phyloP scores from a whole-genome alignment of 2,797 vertebrate genomes.

The Gymnothorax reevesii region DNA sequence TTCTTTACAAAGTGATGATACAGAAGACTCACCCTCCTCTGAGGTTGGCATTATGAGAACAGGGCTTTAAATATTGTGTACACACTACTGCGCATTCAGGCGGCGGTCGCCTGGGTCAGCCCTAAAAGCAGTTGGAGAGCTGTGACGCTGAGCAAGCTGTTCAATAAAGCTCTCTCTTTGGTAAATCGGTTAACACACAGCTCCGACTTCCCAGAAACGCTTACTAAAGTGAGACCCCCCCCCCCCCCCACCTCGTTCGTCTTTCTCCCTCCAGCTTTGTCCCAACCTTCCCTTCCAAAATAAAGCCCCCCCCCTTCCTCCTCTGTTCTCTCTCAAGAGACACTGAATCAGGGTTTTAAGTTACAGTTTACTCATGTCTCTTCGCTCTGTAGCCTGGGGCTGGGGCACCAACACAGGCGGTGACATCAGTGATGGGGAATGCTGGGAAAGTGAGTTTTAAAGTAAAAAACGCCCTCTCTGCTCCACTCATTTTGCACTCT shows the following conservation, averaged over 20 bases:
- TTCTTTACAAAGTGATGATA: not conserved
- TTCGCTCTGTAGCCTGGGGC: slow-evolving; percentile 2
- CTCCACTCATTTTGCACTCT: not conserved
- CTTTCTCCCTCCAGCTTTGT: slow-evolving; percentile 43
- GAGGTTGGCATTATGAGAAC: not conserved
- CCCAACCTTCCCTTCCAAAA: slow-evolving; percentile 46
- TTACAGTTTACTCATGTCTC: slow-evolving; percentile 28
- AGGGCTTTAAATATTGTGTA: not conserved
- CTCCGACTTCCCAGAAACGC: slow-evolving; percentile 47
- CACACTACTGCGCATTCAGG: not conserved
- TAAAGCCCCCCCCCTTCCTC: slow-evolving; percentile 22
- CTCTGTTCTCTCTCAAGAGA: slow-evolving; percentile 22
- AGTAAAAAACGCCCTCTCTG: not conserved
- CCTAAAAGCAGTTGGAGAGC: not conserved
- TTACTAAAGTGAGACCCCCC: slow-evolving; percentile 22
- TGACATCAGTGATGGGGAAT: not conserved
- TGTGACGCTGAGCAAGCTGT: not conserved
- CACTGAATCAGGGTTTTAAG: slow-evolving; percentile 26
- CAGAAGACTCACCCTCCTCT: not conserved
- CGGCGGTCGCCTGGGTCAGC: not conserved
- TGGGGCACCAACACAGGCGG: not conserved
- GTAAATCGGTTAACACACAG: slow-evolving; percentile 35
- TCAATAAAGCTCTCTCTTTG: slow-evolving; percentile 19
- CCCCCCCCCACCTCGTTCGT: not conserved
- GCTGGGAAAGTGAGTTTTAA: not conserved